Conservation (phyloP, 2,797 vertebrate species). For the Rhodeus uyekii region DNA sequence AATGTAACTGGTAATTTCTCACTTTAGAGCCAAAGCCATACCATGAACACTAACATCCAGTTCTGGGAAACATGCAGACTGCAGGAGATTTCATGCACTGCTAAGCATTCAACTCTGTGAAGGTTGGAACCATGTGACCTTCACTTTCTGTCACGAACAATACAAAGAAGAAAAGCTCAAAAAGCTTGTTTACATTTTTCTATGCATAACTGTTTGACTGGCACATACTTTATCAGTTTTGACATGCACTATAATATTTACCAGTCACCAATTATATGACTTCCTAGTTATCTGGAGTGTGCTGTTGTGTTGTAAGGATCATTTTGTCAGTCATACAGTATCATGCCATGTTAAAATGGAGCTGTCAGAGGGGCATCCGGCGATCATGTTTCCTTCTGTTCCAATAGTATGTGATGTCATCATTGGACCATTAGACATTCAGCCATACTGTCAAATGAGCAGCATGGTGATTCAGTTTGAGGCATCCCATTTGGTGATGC, state of each 20-base stretch:
- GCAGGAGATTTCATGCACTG: neutral
- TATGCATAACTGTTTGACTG: neutral
- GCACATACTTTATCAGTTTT: neutral
- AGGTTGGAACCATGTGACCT: constrained; percentile 1
- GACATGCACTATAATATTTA: neutral
- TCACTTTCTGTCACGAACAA: neutral
- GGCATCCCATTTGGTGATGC: neutral
- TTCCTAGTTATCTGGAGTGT: neutral
- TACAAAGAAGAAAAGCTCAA: neutral
- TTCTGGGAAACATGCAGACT: neutral
- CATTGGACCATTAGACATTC: constrained; percentile 6
- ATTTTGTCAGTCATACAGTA: neutral
- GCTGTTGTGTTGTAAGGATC: neutral
- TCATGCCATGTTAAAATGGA: neutral
- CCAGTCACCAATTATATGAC: neutral
- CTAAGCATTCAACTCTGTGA: constrained; percentile 5
- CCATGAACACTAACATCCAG: constrained; percentile 1
- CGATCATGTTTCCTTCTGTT: neutral
- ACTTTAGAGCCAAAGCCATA: neutral
- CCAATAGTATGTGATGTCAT: neutral
- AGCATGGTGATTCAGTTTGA: constrained; percentile 2
- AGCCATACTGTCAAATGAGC: neutral
- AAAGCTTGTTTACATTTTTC: neutral
- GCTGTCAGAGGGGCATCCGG: neutral
- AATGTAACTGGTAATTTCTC: neutral